Percentiles rank a stretch among this genome's conserved stretches.
Conservation (phyloP, 2,113 vertebrate genomes). For the Ceyx melanurus region DNA sequence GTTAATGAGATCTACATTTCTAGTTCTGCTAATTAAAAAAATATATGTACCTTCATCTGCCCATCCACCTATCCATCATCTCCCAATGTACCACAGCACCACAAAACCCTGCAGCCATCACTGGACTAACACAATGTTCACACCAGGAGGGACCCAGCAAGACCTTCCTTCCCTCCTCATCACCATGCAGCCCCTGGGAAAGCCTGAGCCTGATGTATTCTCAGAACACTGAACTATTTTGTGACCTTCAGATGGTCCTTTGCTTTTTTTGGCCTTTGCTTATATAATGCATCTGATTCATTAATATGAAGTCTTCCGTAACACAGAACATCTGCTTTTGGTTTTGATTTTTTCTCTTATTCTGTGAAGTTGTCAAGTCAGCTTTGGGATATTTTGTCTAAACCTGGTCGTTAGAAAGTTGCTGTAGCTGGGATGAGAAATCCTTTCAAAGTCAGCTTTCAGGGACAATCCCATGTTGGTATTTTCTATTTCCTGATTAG, state of each 20-base stretch:
- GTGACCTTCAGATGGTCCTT: neutral
- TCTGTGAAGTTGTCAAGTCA: constrained; percentile 16
- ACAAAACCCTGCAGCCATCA: neutral
- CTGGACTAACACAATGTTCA: neutral
- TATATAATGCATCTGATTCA: neutral
- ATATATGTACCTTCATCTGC: neutral
- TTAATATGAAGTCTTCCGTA: neutral
- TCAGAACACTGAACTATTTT: neutral
- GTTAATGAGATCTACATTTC: neutral
- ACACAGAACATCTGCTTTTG: neutral
- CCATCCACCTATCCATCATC: neutral
- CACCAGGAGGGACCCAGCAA: neutral
- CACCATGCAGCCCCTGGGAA: neutral
- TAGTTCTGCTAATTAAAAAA: neutral
- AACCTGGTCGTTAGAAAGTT: neutral
- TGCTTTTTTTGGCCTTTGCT: neutral
- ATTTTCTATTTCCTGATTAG: neutral
- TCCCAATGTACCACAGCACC: neutral
- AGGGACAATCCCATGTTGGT: neutral
- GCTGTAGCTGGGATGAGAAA: neutral
- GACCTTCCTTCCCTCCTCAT: neutral
- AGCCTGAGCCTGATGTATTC: neutral
- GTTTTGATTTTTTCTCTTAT: neutral
- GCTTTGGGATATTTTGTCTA: constrained; percentile 19
- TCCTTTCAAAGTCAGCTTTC: neutral